A percentile compares a stretch with the other conserved stretches of the same genome.
Evolutionary conservation across 2,797 vertebrate genomes (phyloP).

Genomic region (Bovichtus variegatus): DNA sequence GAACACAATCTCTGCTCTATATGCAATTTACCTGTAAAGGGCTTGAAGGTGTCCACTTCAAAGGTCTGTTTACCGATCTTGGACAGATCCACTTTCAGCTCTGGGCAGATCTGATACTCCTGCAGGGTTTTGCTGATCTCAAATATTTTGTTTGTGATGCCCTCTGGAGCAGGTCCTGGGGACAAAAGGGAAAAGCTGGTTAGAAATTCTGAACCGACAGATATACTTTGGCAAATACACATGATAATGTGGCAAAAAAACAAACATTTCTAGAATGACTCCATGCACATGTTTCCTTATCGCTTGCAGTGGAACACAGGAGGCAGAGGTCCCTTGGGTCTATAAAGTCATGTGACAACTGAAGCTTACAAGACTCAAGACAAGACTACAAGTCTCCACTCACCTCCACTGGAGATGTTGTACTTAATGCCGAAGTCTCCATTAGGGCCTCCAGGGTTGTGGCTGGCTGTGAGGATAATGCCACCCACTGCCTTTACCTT

Average conservation of each 20-base stretch:
- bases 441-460: slow-evolving; percentile 95
- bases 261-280: neutral
- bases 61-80: slow-evolving; percentile 96
- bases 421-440: slow-evolving; percentile 99
- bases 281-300: neutral
- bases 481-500: slow-evolving; percentile 96
- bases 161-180: slow-evolving; percentile 95
- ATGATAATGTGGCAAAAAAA: neutral
- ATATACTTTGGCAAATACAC: neutral
- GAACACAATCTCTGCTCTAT: neutral
- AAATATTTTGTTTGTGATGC: slow-evolving; percentile 95
- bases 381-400: slow-evolving; percentile 39
- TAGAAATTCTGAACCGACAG: neutral
- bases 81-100: slow-evolving; percentile 92
- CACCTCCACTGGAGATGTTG: slow-evolving; percentile 96
- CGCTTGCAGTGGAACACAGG: neutral
- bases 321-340: neutral
- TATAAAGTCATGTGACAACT: neutral
- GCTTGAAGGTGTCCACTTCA: slow-evolving; percentile 96
- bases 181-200: slow-evolving; percentile 3
- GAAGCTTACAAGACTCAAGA: neutral
- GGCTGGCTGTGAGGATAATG: slow-evolving; percentile 97
- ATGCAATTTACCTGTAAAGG: slow-evolving; percentile 89
- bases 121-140: slow-evolving; percentile 96
- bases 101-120: slow-evolving; percentile 96